phyloP scores from a whole-genome alignment of 2,888 invertebrate genomes.

The Pocota personata region DNA sequence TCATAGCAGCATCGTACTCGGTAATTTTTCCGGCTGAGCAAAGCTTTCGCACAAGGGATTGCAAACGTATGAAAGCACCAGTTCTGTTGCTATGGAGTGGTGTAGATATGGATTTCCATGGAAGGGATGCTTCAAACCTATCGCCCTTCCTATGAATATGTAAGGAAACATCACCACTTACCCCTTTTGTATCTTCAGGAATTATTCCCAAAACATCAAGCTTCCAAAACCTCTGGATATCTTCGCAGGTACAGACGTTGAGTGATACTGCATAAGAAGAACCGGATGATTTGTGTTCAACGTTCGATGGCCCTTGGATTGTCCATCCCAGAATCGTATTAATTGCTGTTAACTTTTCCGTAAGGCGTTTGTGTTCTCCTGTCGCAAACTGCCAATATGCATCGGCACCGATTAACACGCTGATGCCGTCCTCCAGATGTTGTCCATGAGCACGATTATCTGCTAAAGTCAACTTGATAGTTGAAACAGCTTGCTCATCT shows the following conservation, averaged over 20 bases:
- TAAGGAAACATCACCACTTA: too few species aligned
- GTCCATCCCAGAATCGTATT: too few species aligned
- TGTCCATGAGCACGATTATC: constrained; percentile 9
- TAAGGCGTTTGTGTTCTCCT: not conserved
- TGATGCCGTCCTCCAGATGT: constrained; percentile 17
- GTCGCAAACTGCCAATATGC: too few species aligned
- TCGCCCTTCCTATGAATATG: constrained; percentile 26
- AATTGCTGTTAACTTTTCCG: too few species aligned
- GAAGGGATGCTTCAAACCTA: constrained; percentile 31
- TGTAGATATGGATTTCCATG: constrained; percentile 23
- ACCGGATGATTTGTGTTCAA: too few species aligned
- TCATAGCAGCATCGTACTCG: constrained; percentile 35
- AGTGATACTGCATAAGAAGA: too few species aligned
- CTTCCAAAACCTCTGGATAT: too few species aligned
- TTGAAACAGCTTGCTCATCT: not conserved
- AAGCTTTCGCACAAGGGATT: too few species aligned
- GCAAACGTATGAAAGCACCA: constrained; percentile 35
- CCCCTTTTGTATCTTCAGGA: too few species aligned
- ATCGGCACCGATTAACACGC: constrained; percentile 25
- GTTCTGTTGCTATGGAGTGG: constrained; percentile 25
- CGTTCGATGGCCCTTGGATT: too few species aligned
- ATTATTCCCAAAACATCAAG: too few species aligned
- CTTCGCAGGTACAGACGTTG: too few species aligned
- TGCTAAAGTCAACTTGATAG: not conserved
- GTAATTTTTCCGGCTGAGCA: constrained; percentile 19